Conservation (phyloP, 2,113 vertebrate genomes). For the Myiopsitta monachus region DNA sequence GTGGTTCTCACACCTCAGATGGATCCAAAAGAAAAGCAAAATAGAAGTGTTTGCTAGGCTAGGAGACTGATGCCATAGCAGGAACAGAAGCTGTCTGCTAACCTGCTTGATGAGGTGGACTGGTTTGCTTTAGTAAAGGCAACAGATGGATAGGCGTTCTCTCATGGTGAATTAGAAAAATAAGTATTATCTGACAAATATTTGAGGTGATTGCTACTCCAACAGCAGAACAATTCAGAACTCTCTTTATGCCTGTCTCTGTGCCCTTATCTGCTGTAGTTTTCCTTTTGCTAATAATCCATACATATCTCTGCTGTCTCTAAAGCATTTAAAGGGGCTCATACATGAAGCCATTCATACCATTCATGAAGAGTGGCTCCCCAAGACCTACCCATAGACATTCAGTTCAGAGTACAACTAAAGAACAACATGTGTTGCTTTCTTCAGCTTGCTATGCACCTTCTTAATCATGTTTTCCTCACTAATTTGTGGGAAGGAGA, state of each 20-base stretch:
- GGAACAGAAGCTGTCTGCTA: not conserved
- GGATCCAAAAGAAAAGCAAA: not conserved
- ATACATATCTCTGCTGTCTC: not conserved
- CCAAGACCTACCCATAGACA: not conserved
- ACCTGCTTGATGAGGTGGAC: not conserved
- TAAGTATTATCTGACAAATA: conserved; percentile 2
- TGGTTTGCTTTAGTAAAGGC: not conserved
- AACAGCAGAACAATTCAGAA: not conserved
- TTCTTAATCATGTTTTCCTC: conserved; percentile 21
- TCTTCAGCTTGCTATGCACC: not conserved
- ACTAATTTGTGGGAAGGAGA: conserved; percentile 18
- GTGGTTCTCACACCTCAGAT: not conserved
- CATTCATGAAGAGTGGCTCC: not conserved
- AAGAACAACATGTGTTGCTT: not conserved
- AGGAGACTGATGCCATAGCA: not conserved
- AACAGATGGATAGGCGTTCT: not conserved
- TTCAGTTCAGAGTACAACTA: not conserved
- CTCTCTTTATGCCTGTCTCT: not conserved
- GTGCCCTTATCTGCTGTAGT: not conserved
- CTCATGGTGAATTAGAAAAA: not conserved
- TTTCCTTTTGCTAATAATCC: not conserved
- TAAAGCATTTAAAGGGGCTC: not conserved
- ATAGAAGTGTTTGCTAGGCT: not conserved
- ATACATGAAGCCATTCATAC: not conserved
- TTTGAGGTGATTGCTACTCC: not conserved